These are phyloP conservation scores for Coregonus suidteri DNA, from an alignment of 2,797 vertebrate genomes.

Conservation along the genomic window DNA sequence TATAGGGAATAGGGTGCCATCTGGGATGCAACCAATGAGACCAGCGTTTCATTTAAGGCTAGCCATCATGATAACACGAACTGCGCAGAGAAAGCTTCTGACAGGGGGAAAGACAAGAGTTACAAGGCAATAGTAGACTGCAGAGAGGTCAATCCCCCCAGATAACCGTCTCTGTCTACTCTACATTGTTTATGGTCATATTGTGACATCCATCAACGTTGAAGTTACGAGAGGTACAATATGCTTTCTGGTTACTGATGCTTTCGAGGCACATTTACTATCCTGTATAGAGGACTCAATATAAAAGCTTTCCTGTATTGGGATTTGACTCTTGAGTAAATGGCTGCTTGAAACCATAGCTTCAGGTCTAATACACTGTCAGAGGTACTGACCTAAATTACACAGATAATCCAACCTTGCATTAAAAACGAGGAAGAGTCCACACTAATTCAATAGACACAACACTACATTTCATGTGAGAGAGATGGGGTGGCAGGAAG, in stretches of 20 bases:
- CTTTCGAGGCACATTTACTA: neutral
- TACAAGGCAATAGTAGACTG: neutral
- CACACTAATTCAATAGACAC: neutral
- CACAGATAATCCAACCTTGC: neutral
- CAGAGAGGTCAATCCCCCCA: neutral
- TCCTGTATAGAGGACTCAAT: conserved; percentile 1
- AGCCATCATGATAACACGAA: neutral
- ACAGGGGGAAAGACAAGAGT: neutral
- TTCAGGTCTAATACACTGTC: neutral
- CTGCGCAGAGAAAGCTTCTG: neutral
- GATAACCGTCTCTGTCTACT: neutral
- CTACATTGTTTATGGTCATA: neutral
- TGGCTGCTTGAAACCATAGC: neutral
- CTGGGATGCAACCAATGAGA: neutral
- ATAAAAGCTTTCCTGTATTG: neutral
- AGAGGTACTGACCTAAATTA: conserved; percentile 10
- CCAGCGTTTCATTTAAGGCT: neutral
- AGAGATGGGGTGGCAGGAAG: neutral
- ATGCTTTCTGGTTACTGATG: conserved; percentile 4
- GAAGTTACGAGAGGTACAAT: neutral
- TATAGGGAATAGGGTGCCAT: neutral
- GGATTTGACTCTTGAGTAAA: neutral
- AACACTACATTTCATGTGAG: neutral
- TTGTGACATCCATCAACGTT: conserved; percentile 7
- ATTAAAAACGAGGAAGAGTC: neutral